These are phyloP conservation scores for Botia almorhae DNA, from an alignment of 2,797 vertebrate species.

Conservation along the genomic window DNA sequence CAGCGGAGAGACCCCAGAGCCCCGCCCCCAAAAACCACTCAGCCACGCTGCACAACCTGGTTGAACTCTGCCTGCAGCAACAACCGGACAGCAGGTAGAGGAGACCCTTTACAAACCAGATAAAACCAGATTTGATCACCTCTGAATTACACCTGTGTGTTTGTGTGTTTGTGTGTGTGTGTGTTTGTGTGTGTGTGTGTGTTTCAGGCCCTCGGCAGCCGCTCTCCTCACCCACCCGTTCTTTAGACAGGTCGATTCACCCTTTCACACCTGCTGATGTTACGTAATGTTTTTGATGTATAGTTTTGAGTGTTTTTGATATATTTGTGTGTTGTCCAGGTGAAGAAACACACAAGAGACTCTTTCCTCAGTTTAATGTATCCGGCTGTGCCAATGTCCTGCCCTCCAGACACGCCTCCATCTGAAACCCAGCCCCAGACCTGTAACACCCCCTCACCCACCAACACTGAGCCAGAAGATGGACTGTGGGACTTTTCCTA, in stretches of 20 bases:
- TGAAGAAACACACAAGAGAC: conserved; percentile 88
- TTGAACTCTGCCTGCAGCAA: conserved; percentile 93
- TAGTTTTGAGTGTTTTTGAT: neutral
- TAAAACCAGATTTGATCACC: neutral
- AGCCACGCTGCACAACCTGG: conserved; percentile 89
- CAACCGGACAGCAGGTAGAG: conserved; percentile 90
- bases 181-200: conserved; percentile 68
- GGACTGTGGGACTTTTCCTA: conserved; percentile 79
- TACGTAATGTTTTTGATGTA: neutral
- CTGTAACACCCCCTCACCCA: conserved; percentile 62
- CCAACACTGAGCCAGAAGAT: conserved; percentile 61
- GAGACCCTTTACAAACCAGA: neutral
- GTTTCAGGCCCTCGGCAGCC: conserved; percentile 88
- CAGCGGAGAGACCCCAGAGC: conserved; percentile 86
- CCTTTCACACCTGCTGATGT: neutral
- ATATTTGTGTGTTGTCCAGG: conserved; percentile 65
- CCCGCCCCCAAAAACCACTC: conserved; percentile 91
- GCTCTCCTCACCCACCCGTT: conserved; percentile 91
- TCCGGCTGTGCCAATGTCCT: conserved; percentile 81
- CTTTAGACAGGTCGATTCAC: conserved; percentile 89
- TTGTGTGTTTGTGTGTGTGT: too few relatives aligned
- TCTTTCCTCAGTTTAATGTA: conserved; percentile 89
- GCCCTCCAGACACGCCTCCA: conserved; percentile 70
- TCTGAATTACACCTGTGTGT: neutral
- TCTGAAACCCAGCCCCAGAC: conserved; percentile 68